Base-by-base conservation (phyloP, 2,113 vertebrate species). In the Patagioenas fasciata region DNA sequence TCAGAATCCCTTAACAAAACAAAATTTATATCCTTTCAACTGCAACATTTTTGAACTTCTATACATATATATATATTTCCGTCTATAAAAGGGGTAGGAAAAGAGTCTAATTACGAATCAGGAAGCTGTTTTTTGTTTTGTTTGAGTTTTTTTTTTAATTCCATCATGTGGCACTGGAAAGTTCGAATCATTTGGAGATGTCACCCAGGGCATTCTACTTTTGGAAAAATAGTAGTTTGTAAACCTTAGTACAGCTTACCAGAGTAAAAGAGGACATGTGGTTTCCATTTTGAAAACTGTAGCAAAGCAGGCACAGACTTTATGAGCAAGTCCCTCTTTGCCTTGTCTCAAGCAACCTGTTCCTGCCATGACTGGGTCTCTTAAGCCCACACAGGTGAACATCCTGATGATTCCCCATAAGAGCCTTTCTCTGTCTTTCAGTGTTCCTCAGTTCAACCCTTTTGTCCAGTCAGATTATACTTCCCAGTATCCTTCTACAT, bases 141-240 rank as follows among this genome's bases (percentile, higher is more conserved):
- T 47, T 47, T 47, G 44, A 47, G 1, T 42, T 48, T 54, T 15
- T 26, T 3, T 78, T 69, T 73, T 20, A 40, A 56, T 67, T 60
- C 32, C 17, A 32, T 32, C 20, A 3, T 6, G 5, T 50, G 10
- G 15, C 7, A 9, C 18, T 50, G 28, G 13, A 47, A 82, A 67
- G 13, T 10, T 13, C 42, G 20, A 70, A 53, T 36, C 56, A 36
- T 61, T 65, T 48, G 40, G 19, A 65, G 11, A 12, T 57, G 13
- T 69, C 50, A 77, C 12, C 5, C 34, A 69, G 4, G 18, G 18
- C 40, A 20, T 2, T 13, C 10, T 50, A 9, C 26, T 78, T 38
- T 70, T 1, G 3, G 38, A 12, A 47, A 5, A n/a, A 23, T 28
- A 57, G 21, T 5, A 57, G 4, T 15, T 42, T n/a, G 5, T 2